Evolutionary conservation across 2,113 vertebrate species (phyloP).

Genomic region (Cyprinodon brontotheroides): DNA sequence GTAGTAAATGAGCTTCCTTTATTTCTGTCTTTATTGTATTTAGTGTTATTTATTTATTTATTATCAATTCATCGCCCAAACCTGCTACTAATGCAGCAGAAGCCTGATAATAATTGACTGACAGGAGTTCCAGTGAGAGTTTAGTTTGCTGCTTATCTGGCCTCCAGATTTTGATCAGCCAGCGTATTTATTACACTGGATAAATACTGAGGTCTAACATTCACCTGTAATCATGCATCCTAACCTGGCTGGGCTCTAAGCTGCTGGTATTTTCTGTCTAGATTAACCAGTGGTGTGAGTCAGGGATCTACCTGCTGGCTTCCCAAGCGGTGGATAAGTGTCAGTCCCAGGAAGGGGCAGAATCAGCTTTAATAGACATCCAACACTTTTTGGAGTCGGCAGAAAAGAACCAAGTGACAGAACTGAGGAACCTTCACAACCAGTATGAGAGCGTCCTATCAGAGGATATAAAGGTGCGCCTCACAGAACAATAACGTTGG

Average conservation of each 20-base stretch:
- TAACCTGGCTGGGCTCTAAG: not conserved
- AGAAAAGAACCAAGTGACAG: conserved; percentile 84
- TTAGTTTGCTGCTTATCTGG: too few species aligned
- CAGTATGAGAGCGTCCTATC: conserved; percentile 90
- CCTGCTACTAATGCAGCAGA: too few species aligned
- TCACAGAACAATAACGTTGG: not conserved
- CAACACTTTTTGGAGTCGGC: conserved; percentile 85
- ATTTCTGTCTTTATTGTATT: too few species aligned
- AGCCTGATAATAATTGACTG: too few species aligned
- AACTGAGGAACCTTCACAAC: conserved; percentile 87
- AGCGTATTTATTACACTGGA: too few species aligned
- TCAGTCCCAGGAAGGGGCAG: conserved; percentile 94
- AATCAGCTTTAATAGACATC: conserved; percentile 88
- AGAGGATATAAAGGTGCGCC: conserved; percentile 85
- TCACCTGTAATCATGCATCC: not conserved
- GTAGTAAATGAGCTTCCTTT: too few species aligned
- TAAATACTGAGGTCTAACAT: too few species aligned
- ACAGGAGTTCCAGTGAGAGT: too few species aligned
- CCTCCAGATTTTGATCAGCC: too few species aligned
- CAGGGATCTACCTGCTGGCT: conserved; percentile 92
- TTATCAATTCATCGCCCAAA: too few species aligned
- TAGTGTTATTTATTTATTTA: too few species aligned
- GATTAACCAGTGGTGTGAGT: conserved; percentile 94
- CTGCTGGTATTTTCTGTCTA: conserved; percentile 43
- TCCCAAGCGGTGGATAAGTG: conserved; percentile 96